Percentiles rank a stretch among this genome's conserved stretches.
These are phyloP conservation scores for Goniozus legneri DNA, from an alignment of 1,140 invertebrate species.

Conservation along the genomic window DNA sequence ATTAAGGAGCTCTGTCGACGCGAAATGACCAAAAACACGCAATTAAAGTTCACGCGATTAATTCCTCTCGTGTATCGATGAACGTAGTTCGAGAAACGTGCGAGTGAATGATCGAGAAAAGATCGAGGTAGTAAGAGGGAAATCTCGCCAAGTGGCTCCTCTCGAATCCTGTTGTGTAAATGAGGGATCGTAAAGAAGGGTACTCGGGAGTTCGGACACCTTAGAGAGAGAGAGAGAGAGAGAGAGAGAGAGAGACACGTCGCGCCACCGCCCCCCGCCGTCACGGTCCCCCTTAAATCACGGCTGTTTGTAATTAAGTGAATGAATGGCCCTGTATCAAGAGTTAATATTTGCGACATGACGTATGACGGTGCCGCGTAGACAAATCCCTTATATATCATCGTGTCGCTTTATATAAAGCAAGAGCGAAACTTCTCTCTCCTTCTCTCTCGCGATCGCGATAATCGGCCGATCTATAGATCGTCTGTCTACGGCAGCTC, in stretches of 20 bases:
- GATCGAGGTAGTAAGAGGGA: neutral
- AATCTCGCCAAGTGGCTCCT: conserved; percentile 26
- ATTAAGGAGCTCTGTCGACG: neutral
- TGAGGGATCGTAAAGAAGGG: conserved; percentile 49
- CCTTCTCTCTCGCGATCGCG: no score
- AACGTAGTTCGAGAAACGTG: neutral
- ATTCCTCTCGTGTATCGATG: neutral
- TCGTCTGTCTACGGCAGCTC: no score
- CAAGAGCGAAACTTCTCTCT: no score
- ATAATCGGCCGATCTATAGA: no score
- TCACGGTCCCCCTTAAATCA: conserved; percentile 52
- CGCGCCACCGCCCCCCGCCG: conserved; percentile 43
- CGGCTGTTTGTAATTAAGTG: conserved; percentile 57
- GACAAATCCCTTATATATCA: conserved; percentile 57
- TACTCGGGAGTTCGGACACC: conserved; percentile 33
- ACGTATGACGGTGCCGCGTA: conserved; percentile 51
- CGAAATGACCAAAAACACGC: no score
- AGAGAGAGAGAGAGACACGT: conserved; percentile 40
- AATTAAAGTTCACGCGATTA: no score
- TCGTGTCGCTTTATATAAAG: conserved; percentile 39
- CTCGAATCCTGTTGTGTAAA: conserved; percentile 46
- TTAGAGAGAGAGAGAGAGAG: conserved; percentile 42
- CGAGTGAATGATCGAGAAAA: neutral
- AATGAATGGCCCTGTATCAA: conserved; percentile 57
- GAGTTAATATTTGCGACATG: conserved; percentile 57